These are phyloP conservation scores for Drosophila orena DNA, from an alignment of 1,140 invertebrate genomes.

Conservation along the genomic window DNA sequence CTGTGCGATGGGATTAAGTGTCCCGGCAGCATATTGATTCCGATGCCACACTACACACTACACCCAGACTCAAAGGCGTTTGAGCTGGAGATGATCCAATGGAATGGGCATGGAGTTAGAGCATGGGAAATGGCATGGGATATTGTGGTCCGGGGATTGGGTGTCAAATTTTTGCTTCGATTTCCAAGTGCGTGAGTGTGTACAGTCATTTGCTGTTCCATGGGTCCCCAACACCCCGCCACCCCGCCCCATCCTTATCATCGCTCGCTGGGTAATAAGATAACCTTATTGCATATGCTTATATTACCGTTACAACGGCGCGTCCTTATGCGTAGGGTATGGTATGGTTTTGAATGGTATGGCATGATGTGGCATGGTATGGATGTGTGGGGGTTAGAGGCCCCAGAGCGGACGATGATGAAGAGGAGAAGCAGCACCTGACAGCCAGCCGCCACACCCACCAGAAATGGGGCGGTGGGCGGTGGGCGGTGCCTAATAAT, in stretches of 20 bases:
- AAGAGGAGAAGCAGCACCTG: slow-evolving; percentile 19
- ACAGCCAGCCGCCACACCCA: slow-evolving; percentile 35
- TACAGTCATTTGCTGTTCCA: slow-evolving; percentile 41
- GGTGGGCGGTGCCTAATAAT: slow-evolving; percentile 73
- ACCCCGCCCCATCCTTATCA: slow-evolving; percentile 21
- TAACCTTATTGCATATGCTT: slow-evolving; percentile 83
- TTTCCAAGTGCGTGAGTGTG: slow-evolving; percentile 41
- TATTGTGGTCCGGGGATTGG: slow-evolving; percentile 20
- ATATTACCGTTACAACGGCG: slow-evolving; percentile 68
- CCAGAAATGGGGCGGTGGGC: slow-evolving; percentile 1
- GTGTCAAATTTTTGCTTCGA: slow-evolving; percentile 71
- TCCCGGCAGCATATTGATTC: background rate
- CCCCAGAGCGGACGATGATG: background rate
- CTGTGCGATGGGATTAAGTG: slow-evolving; percentile 9
- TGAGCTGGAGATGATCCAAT: slow-evolving; percentile 30
- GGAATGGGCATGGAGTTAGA: background rate
- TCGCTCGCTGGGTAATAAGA: slow-evolving; percentile 71
- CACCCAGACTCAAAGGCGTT: background rate
- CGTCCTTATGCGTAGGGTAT: slow-evolving; percentile 12
- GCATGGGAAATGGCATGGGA: slow-evolving; percentile 2
- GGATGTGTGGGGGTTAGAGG: background rate
- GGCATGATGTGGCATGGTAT: background rate
- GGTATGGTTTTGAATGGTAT: background rate
- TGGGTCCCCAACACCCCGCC: background rate
- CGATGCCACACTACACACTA: background rate